Conservation (phyloP, 2,113 vertebrate genomes). For the Nymphicus hollandicus region DNA sequence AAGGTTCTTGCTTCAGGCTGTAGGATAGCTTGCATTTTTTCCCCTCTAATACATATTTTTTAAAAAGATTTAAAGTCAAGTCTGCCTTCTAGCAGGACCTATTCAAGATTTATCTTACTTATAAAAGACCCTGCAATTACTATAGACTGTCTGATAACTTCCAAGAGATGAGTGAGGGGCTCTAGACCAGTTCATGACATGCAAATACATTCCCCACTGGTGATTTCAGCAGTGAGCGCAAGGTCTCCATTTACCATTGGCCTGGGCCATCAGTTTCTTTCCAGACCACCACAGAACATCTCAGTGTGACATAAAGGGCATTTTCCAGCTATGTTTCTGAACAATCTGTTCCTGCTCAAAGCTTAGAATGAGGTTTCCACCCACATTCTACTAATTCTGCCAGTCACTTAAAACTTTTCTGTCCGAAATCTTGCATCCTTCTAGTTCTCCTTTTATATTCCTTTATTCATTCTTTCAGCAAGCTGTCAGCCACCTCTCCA, state of each 20-base stretch:
- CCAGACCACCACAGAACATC: not conserved
- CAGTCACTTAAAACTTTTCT: not conserved
- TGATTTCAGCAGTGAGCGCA: not conserved
- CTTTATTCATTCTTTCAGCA: not conserved
- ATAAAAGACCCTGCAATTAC: not conserved
- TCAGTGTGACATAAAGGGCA: not conserved
- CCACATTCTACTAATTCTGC: not conserved
- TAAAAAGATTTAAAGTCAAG: not conserved
- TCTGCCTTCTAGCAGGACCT: not conserved
- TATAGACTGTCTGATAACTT: not conserved
- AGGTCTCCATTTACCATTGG: not conserved
- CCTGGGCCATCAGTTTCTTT: not conserved
- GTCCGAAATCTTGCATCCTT: not conserved
- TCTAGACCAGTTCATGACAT: not conserved
- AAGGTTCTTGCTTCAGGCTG: not conserved
- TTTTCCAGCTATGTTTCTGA: not conserved
- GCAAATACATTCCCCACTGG: not conserved
- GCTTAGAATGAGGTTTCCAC: not conserved
- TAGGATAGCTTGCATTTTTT: not conserved
- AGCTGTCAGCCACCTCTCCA: not conserved
- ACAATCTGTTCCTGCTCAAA: not conserved
- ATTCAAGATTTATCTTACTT: not conserved
- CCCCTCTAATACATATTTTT: not conserved
- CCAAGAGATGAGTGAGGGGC: not conserved
- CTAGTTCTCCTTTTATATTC: not conserved